Conservation (phyloP, 2,113 vertebrate species). For the Pomatostomus ruficeps region DNA sequence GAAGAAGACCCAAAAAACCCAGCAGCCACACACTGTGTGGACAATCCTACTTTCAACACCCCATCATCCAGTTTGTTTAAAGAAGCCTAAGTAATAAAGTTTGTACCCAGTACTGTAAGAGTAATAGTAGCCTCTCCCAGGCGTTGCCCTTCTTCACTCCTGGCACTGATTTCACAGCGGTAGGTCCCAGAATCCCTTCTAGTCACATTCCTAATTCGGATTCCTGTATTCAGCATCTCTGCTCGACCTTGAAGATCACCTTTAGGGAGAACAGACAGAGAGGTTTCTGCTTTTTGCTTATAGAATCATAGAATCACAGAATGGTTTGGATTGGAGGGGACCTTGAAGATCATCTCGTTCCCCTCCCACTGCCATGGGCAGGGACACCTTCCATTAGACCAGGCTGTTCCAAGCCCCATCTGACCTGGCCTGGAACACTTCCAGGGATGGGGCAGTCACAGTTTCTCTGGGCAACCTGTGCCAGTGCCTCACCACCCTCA, state of each 20-base stretch:
- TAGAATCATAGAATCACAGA: background rate
- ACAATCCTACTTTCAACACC: background rate
- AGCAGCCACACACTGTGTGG: background rate
- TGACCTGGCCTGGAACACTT: background rate
- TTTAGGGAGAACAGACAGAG: conserved; percentile 49
- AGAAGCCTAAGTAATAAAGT: background rate
- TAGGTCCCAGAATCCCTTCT: conserved; percentile 88
- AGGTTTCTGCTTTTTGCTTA: background rate
- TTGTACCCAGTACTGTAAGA: conserved; percentile 86
- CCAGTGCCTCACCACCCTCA: background rate
- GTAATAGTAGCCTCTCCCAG: conserved; percentile 85
- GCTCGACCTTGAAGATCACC: conserved; percentile 82
- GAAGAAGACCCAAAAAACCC: background rate
- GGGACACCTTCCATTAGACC: background rate
- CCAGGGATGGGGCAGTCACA: background rate
- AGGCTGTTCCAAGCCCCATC: background rate
- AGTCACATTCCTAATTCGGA: conserved; percentile 82
- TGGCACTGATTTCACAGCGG: conserved; percentile 90
- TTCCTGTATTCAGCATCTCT: conserved; percentile 81
- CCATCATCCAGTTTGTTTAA: background rate
- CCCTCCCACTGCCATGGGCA: background rate
- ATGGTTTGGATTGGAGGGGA: background rate
- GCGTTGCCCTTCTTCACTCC: conserved; percentile 68
- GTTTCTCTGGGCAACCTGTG: background rate
- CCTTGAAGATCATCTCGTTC: background rate